Evolutionary conservation across 2,888 invertebrate genomes (phyloP).

Genomic region (Apamea sordens): DNA sequence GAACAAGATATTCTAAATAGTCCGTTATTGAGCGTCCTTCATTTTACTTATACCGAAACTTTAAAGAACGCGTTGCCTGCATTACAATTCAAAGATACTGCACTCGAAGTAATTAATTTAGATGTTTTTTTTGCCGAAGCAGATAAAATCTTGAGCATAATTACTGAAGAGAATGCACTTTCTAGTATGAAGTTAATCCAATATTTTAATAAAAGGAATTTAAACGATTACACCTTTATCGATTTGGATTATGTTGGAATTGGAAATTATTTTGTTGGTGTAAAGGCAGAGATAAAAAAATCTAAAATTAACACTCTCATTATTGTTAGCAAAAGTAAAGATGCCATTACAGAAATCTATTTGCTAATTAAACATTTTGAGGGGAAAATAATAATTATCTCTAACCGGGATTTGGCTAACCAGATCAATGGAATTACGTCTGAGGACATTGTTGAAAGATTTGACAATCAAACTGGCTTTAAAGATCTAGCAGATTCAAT

Average conservation of each 20-base stretch:
- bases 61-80: constrained; percentile 13
- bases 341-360: constrained; percentile 11
- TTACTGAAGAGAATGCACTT: constrained; percentile 43
- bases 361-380: constrained; percentile 26
- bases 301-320: constrained; percentile 19
- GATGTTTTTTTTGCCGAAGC: constrained; percentile 24
- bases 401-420: background rate
- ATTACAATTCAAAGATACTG: constrained; percentile 31
- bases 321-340: constrained; percentile 14
- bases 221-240: constrained; percentile 28
- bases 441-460: constrained; percentile 8
- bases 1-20: constrained; percentile 35
- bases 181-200: constrained; percentile 52
- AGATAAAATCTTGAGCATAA: constrained; percentile 19
- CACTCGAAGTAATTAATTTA: constrained; percentile 20
- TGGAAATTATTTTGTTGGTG: constrained; percentile 40
- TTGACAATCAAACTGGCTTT: constrained; percentile 33
- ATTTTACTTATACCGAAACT: constrained; percentile 33
- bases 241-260: constrained; percentile 42
- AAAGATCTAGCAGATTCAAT: constrained; percentile 13
- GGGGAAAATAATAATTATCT: constrained; percentile 44
- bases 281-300: constrained; percentile 30
- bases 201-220: constrained; percentile 36
- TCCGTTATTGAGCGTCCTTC: constrained; percentile 36
- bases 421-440: background rate